These are phyloP conservation scores for Cyprinodon variegatus DNA, from an alignment of 2,113 vertebrate genomes.

Conservation along the genomic window DNA sequence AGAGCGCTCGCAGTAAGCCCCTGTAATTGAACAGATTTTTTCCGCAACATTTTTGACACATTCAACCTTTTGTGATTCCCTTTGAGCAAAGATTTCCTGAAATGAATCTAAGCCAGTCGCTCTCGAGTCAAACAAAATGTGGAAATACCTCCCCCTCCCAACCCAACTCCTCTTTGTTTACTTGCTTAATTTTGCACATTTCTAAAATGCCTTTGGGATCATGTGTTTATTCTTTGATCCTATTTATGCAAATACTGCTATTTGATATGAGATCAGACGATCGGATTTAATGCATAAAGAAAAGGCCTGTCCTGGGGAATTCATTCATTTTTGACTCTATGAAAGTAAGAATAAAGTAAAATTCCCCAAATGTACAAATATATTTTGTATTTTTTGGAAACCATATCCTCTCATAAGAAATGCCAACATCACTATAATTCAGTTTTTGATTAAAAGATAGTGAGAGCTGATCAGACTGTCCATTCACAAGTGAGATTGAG, in stretches of 20 bases:
- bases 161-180: background rate
- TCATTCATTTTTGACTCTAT: background rate
- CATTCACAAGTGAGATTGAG: background rate
- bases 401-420: background rate
- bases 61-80: constrained; percentile 9
- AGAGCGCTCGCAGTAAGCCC: constrained; percentile 21
- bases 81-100: background rate
- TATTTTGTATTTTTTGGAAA: background rate
- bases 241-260: background rate
- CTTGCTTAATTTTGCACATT: constrained; percentile 3
- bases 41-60: constrained; percentile 3
- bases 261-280: constrained; percentile 9
- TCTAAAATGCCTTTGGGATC: constrained; percentile 9
- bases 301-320: background rate
- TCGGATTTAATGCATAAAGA: background rate
- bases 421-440: background rate
- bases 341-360: background rate
- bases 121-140: background rate
- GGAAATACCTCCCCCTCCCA: background rate
- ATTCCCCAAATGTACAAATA: background rate
- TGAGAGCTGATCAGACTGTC: background rate
- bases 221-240: background rate
- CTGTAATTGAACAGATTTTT: constrained; percentile 23
- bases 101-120: background rate
- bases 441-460: background rate